Base-by-base conservation (phyloP, 2,888 invertebrate genomes). In the Byasa hedistus region DNA sequence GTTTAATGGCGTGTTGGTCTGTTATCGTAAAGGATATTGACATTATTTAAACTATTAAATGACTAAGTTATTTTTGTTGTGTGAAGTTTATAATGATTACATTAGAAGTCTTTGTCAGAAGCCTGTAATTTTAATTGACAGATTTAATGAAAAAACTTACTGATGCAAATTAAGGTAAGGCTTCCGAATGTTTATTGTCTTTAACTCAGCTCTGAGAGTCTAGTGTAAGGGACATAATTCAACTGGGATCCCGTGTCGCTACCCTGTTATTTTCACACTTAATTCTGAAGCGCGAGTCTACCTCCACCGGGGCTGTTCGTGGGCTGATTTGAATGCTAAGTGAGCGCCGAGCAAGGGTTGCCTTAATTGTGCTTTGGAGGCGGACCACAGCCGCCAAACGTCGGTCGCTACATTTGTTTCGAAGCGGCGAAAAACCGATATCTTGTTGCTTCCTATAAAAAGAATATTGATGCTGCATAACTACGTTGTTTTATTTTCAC, bases 261-360 rank as follows among this genome's bases (percentile, higher is more conserved):
- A 80, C 79, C 75, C 75, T 79, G 84, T 86, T 87, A 87, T 86
- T 87, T 86, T 87, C 81, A 77, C 86, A 87, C 82, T 89, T 85
- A 86, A 88, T 89, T 86, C 82, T 73, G 82, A 75, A 83, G 84
- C 78, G 83, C 85, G 86, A 85, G 83, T 82, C 81, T 81, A 84
- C 86, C 85, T 84, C 83, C 87, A 85, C 76, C 75, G 77, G 77
- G 81, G 81, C 81, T 82, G 84, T 79, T 81, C 76, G 77, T 75
- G 75, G 74, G 76, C 84, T 86, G 89, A 87, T 87, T 87, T 87
- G 89, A 90, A 89, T 90, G 84, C 87, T 86, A 87, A 89, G 84
- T 86, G 79, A 79, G 82, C 77, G 69, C 77, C 73, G 75, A 75
- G 84, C 79, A 86, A 85, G 88, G 88, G 88, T 84, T 85, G 80